Base-by-base conservation (phyloP, 2,113 vertebrate genomes). In the Pituophis catenifer region DNA sequence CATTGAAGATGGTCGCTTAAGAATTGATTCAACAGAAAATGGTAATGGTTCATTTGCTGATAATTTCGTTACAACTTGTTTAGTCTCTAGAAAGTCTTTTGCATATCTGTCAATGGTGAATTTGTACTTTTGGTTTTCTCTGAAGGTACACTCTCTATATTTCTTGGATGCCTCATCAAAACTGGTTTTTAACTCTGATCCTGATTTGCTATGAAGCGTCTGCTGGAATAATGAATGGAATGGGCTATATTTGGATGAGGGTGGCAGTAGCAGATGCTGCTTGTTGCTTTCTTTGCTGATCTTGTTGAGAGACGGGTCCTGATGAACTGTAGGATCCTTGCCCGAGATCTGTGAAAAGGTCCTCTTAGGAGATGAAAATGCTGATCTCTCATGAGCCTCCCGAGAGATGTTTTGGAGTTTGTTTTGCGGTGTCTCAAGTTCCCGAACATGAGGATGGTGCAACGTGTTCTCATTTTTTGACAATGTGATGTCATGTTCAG, bases 21-120 rank as follows among this genome's bases (percentile, higher is more conserved):
- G 98, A 92, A 99, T 99, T 95, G 99, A 99, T 93, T 99, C 99
- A 94, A 99, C 99, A 0, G 99, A 99, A 97, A 99, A 99, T 1
- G 99, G 99, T 96, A 99, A 95, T 0, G 98, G 98, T 91, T 99
- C 99, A 26, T 96, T 94, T 89, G 98, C 44, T 0, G 98, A 95
- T 96, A 98, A 97, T 97, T 99, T 99, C 94, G 97, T 97, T 93
- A 98, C 97, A 81, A 97, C 94, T 52, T 99, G 98, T 95, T 99
- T 99, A 57, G 97, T 97, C 93, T 96, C 97, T 10, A 98, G 96
- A 90, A 97, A 98, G 97, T 99, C 98, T 97, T 98, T 99, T 62
- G 97, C 92, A 0, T 97, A 98, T 94, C 98, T 98, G 88, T 99
- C 98, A 59, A 96, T 95, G 92, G 96, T 95, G 93, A 97, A 96